phyloP scores from a whole-genome alignment of 2,797 vertebrate species.

The Mus caroli region DNA sequence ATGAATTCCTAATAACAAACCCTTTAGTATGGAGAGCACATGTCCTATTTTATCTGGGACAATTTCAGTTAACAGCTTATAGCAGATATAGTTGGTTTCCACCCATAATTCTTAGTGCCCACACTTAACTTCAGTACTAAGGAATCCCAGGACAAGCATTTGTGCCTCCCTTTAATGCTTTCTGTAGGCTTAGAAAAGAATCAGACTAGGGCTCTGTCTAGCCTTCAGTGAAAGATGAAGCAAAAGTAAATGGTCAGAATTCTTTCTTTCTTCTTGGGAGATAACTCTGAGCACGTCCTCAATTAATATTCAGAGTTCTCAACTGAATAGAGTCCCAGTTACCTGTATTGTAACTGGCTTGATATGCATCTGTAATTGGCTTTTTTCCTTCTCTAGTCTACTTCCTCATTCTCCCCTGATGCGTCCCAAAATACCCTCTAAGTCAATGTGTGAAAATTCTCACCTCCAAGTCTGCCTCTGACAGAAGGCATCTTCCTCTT shows the following conservation, averaged over 20 bases:
- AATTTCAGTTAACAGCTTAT: not conserved
- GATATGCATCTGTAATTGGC: not conserved
- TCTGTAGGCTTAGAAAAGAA: not conserved
- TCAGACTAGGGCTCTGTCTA: not conserved
- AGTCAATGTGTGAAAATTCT: not conserved
- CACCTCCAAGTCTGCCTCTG: not conserved
- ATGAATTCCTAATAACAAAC: not conserved
- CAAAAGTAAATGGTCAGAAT: not conserved
- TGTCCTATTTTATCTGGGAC: not conserved
- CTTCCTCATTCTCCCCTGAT: not conserved
- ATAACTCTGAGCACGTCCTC: not conserved
- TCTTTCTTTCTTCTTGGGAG: not conserved
- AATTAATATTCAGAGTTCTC: constrained; percentile 24
- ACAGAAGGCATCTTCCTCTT: not conserved
- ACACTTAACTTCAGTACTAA: not conserved
- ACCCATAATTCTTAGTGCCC: not conserved
- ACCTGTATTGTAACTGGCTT: not conserved
- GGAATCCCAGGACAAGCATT: not conserved
- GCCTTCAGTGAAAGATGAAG: not conserved
- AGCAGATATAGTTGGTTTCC: not conserved
- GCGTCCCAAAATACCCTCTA: not conserved
- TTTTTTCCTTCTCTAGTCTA: not conserved
- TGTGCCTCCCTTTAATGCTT: not conserved
- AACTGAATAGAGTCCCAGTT: not conserved
- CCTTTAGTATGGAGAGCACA: not conserved